These are phyloP conservation scores for Erpobdella octoculata DNA, from an alignment of 2,888 invertebrate species.

Conservation along the genomic window DNA sequence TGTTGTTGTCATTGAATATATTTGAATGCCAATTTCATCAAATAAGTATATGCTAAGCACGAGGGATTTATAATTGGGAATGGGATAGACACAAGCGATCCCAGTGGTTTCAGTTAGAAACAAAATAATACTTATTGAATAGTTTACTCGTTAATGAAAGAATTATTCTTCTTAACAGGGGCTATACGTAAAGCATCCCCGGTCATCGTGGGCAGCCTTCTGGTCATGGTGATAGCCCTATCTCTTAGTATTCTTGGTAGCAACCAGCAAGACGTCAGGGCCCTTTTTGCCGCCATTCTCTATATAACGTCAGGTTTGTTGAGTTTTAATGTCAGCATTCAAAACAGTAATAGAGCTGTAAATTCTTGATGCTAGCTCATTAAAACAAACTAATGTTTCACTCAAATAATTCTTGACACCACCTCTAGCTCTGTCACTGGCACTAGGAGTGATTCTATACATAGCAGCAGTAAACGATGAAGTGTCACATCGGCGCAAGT, in stretches of 20 bases:
- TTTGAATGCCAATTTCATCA: too few species aligned
- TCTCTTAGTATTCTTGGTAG: conserved; percentile 45
- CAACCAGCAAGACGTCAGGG: conserved; percentile 43
- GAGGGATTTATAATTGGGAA: too few species aligned
- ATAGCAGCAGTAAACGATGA: conserved; percentile 50
- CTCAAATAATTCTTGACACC: not conserved
- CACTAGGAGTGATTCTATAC: conserved; percentile 48
- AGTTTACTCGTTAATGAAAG: too few species aligned
- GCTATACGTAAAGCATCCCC: conserved; percentile 44
- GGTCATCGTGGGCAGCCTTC: conserved; percentile 44
- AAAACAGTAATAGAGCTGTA: not conserved
- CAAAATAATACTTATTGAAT: too few species aligned
- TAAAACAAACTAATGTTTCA: not conserved
- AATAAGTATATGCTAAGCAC: too few species aligned
- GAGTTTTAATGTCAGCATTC: not conserved
- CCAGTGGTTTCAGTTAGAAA: too few species aligned
- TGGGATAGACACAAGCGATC: too few species aligned
- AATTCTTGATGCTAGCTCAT: not conserved
- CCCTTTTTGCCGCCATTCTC: conserved; percentile 45
- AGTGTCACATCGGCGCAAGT: conserved; percentile 45
- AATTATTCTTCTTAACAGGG: too few species aligned
- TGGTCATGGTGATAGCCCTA: conserved; percentile 44
- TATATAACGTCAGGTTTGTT: conserved; percentile 44
- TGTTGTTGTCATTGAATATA: too few species aligned
- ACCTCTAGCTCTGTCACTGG: conserved; percentile 43